phyloP scores from a whole-genome alignment of 1,140 invertebrate species.

The Polyergus mexicanus region DNA sequence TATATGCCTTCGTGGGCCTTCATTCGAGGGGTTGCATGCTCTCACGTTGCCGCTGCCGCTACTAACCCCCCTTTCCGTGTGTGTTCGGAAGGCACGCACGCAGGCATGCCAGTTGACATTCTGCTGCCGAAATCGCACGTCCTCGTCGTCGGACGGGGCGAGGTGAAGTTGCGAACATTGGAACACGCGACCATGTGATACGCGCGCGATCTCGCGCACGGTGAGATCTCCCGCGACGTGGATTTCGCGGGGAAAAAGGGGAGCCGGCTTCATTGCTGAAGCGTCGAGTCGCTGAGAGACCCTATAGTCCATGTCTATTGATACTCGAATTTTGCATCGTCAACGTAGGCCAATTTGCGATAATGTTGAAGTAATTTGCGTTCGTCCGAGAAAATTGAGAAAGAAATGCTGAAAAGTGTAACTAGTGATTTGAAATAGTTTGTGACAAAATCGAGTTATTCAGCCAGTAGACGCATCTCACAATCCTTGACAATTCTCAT shows the following conservation, averaged over 20 bases:
- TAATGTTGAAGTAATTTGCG: conserved; percentile 1
- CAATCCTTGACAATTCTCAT: neutral
- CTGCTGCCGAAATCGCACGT: conserved; percentile 78
- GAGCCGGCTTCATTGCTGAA: neutral
- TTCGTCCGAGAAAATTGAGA: neutral
- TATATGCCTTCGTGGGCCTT: conserved; percentile 80
- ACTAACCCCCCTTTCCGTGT: conserved; percentile 63
- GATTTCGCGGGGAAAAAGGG: neutral
- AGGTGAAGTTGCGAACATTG: conserved; percentile 22
- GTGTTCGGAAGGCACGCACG: conserved; percentile 63
- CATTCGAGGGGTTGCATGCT: conserved; percentile 83
- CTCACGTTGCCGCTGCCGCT: conserved; percentile 68
- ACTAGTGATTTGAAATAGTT: conserved; percentile 23
- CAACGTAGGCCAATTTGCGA: neutral
- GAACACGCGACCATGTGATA: conserved; percentile 44
- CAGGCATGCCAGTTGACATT: conserved; percentile 79
- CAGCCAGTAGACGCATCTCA: neutral
- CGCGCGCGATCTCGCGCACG: conserved; percentile 55
- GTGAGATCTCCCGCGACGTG: conserved; percentile 50
- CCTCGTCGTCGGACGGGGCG: conserved; percentile 63
- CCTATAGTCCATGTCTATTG: too few species aligned
- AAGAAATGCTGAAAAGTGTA: conserved; percentile 10
- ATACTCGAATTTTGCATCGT: conserved; percentile 10
- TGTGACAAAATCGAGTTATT: conserved; percentile 15
- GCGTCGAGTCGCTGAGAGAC: neutral